Conservation (phyloP, 2,797 vertebrate species). For the Nannoperca australis region DNA sequence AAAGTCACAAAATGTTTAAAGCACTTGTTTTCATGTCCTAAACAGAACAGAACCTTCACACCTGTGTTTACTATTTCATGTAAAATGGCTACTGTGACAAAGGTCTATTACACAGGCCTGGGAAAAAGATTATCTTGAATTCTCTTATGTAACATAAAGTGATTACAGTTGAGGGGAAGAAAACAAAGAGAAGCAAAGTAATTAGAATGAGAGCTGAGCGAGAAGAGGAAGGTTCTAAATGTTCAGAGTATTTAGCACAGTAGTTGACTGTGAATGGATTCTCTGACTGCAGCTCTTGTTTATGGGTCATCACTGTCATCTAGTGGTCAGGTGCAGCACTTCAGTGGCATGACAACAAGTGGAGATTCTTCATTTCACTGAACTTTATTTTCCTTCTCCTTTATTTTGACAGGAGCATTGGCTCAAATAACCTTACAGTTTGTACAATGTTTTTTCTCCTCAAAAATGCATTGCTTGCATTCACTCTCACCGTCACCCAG, state of each 20-base stretch:
- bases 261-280: not conserved
- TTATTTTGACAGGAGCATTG: constrained; percentile 45
- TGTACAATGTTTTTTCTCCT: constrained; percentile 15
- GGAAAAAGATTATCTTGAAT: not conserved
- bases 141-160: not conserved
- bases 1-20: not conserved
- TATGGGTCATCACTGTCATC: constrained; percentile 57
- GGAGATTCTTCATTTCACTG: not conserved
- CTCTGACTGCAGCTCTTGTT: not conserved
- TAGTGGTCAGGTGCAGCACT: constrained; percentile 58
- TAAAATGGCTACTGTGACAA: too few relatives aligned
- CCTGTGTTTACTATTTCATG: too few relatives aligned
- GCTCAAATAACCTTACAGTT: constrained; percentile 23
- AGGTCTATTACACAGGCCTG: not conserved
- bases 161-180: not conserved
- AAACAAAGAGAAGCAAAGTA: not conserved
- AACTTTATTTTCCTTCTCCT: constrained; percentile 39
- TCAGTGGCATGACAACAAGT: not conserved
- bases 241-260: not conserved
- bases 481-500: constrained; percentile 10
- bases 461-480: constrained; percentile 24
- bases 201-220: not conserved
- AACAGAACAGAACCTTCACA: too few relatives aligned
- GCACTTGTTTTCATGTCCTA: not conserved
- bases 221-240: not conserved